Evolutionary conservation across 2,888 invertebrate genomes (phyloP), one percentile per base, ranked within the genome.

Genomic region (Sussaba pulchella): DNA sequence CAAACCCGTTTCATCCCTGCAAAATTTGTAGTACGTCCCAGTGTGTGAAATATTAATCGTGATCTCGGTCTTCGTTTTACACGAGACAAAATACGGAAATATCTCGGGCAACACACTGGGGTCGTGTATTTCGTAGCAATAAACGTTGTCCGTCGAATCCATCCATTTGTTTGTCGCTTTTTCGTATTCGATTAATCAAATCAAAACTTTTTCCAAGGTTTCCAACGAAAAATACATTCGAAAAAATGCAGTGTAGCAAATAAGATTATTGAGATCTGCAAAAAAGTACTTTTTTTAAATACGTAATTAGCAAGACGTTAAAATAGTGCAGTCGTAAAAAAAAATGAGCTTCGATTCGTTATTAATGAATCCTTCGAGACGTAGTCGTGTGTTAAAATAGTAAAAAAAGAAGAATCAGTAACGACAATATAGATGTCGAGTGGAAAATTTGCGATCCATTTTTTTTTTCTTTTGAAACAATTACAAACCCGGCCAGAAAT

Each of bases 11-110:
- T 70, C 50, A 39, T 43, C 54, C 17, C 14, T 57, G 66, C 36
- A 66, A 79, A 41, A 36, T 45, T 64, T 26, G 59, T 79, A 79
- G 66, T 54, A 59, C 45, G 43, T 79, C 64, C 75, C 64, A 41
- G 14, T 36, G 12, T 71, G 64, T 66, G 70, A 31, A 70, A 74
- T 71, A 71, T 52, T 10, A 52, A 54, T 54, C 39, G 41, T 54
- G 52, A 21, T 24, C 12, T 2, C 41, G 5, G 41, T 73, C 31
- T 75, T 31, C 24, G 52, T 12, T 31, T n/a, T 12, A n/a, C n/a
- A 24, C 12, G 12, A 52, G 14, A 17, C 57, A 17, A 17, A 31
- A 17, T 14, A 57, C 17, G 6, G 8, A 57, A 31, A 57, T 57
- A 9, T 31, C 14, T 57, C 36, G 31, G 17, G 2, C 9, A 57